Conservation (phyloP, 2,888 invertebrate species). For the Nipponacmea schrenckii region DNA sequence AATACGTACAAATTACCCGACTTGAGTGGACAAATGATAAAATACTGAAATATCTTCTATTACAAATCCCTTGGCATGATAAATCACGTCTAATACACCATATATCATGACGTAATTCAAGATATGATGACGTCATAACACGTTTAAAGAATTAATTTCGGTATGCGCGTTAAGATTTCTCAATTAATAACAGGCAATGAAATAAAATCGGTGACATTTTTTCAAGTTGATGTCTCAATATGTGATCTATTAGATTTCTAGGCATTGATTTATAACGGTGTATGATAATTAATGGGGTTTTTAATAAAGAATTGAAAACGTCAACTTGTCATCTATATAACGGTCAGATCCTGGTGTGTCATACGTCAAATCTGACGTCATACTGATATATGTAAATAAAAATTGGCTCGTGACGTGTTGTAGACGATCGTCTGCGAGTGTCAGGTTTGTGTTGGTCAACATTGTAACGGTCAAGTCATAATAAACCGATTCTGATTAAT, state of each 20-base stretch:
- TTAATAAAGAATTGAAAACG: slow-evolving; percentile 3
- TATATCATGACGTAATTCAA: slow-evolving; percentile 5
- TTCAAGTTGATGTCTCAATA: neutral
- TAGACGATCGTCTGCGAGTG: neutral
- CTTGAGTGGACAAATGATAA: too few relatives aligned
- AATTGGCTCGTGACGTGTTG: slow-evolving; percentile 1
- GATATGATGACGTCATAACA: neutral
- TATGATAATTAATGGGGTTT: neutral
- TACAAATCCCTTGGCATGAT: neutral
- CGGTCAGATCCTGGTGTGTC: neutral
- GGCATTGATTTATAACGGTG: neutral
- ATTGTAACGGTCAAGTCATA: too few relatives aligned
- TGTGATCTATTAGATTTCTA: too few relatives aligned
- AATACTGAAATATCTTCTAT: too few relatives aligned
- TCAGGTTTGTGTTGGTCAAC: neutral
- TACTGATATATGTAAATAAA: slow-evolving; percentile 3
- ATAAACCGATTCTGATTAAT: too few relatives aligned
- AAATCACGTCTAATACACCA: neutral
- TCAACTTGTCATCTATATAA: slow-evolving; percentile 3
- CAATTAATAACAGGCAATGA: neutral
- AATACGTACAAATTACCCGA: too few relatives aligned
- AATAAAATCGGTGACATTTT: neutral
- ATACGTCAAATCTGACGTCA: slow-evolving; percentile 1
- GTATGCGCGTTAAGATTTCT: neutral
- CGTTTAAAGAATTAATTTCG: neutral